Evolutionary conservation across 2,797 vertebrate species (phyloP).

Genomic region (Mus spretus): DNA sequence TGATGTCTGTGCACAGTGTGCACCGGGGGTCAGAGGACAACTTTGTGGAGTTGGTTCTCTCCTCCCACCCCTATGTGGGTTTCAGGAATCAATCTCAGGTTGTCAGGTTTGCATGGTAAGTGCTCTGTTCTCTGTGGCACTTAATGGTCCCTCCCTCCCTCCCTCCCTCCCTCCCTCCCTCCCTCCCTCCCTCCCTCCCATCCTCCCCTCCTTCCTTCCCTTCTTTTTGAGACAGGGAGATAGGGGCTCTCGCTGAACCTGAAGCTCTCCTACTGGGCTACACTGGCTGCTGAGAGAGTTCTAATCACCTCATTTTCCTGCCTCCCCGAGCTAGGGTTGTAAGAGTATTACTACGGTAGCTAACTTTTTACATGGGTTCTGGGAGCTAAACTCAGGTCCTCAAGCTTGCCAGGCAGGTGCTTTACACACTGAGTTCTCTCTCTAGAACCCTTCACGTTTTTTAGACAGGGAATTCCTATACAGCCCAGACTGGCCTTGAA

Average conservation of each 20-base stretch:
- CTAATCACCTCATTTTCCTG: background rate
- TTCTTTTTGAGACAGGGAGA: background rate
- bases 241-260: background rate
- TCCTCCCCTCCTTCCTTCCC: background rate
- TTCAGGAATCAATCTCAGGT: background rate
- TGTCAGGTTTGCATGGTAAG: background rate
- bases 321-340: background rate
- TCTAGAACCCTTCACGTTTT: background rate
- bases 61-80: background rate
- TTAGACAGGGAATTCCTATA: background rate
- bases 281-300: background rate
- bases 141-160: no score
- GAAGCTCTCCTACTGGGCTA: background rate
- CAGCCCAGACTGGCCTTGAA: background rate
- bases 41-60: background rate
- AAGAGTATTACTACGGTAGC: background rate
- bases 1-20: no score
- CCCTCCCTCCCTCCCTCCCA: rapidly evolving
- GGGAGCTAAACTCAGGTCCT: background rate
- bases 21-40: background rate
- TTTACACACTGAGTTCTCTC: background rate
- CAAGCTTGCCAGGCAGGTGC: background rate
- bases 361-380: background rate
- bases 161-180: no score
- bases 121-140: background rate